Conservation (phyloP, 1,140 invertebrate species). For the Scaptomyza pallida region DNA sequence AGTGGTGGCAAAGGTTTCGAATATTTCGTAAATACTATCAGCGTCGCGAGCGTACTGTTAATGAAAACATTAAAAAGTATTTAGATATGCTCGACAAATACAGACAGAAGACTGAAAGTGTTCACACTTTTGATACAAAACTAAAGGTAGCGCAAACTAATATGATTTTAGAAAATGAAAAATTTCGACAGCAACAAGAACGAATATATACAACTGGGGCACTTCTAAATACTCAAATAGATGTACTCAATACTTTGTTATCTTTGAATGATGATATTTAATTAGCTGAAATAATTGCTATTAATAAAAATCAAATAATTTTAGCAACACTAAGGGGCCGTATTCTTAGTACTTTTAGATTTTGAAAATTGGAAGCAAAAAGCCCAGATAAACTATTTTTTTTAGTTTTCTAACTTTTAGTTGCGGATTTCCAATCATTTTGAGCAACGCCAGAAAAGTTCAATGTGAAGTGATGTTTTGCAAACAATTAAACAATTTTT, state of each 20-base stretch:
- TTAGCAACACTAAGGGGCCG: no score
- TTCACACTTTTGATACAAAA: neutral
- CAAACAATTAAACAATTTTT: no score
- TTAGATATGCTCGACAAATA: neutral
- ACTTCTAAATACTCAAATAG: conserved; percentile 34
- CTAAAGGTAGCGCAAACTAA: neutral
- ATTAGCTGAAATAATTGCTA: neutral
- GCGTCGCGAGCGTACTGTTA: conserved; percentile 32
- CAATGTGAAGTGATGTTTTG: no score
- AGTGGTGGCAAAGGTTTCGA: conserved; percentile 5
- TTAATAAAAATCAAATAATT: neutral
- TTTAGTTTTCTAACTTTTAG: no score
- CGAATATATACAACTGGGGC: conserved; percentile 22
- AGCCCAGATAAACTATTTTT: no score
- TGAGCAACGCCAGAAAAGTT: no score
- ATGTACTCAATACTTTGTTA: conserved; percentile 11
- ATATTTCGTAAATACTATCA: conserved; percentile 42
- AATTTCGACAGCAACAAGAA: conserved; percentile 16
- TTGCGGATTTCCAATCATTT: no score
- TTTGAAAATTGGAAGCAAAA: no score
- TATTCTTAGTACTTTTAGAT: no score
- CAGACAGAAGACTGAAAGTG: neutral
- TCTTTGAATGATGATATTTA: conserved; percentile 1
- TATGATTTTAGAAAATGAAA: neutral
- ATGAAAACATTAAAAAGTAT: conserved; percentile 19